Conservation (phyloP, 2,888 invertebrate species). For the Tolmerus cingulatus region DNA sequence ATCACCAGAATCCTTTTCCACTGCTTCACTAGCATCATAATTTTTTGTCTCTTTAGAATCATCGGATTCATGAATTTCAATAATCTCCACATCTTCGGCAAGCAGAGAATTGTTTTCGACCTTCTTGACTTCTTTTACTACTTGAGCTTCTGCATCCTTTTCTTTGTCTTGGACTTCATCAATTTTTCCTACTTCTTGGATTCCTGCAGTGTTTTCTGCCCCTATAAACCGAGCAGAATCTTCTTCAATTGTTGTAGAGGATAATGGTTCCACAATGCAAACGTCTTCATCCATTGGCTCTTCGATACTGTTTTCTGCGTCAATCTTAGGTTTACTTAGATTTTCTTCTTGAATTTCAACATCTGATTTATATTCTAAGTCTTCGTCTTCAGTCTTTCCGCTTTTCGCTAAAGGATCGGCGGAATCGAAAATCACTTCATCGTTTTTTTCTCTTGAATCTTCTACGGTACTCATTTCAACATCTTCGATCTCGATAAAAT, state of each 20-base stretch:
- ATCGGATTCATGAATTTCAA: neutral
- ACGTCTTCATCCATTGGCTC: slow-evolving; percentile 47
- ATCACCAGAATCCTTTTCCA: slow-evolving; percentile 41
- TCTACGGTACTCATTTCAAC: slow-evolving; percentile 49
- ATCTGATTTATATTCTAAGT: neutral
- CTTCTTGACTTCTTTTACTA: neutral
- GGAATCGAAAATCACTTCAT: neutral
- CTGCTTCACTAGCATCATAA: slow-evolving; percentile 28
- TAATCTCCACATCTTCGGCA: neutral
- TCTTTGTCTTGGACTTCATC: neutral
- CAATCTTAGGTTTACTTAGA: neutral
- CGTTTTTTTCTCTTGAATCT: slow-evolving; percentile 42
- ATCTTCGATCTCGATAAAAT: slow-evolving; percentile 49
- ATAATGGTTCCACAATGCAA: slow-evolving; percentile 45
- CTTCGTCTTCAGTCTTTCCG: neutral
- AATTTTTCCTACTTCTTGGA: neutral
- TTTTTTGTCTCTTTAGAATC: neutral
- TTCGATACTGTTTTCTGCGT: neutral
- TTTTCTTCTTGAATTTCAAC: neutral
- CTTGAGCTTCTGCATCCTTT: slow-evolving; percentile 41
- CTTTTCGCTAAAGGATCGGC: neutral
- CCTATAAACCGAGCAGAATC: slow-evolving; percentile 42
- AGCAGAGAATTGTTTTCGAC: too few relatives aligned
- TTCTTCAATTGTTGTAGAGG: slow-evolving; percentile 48
- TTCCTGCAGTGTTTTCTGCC: slow-evolving; percentile 45